phyloP scores from a whole-genome alignment of 2,113 vertebrate genomes.

The Oostethus manadensis region DNA sequence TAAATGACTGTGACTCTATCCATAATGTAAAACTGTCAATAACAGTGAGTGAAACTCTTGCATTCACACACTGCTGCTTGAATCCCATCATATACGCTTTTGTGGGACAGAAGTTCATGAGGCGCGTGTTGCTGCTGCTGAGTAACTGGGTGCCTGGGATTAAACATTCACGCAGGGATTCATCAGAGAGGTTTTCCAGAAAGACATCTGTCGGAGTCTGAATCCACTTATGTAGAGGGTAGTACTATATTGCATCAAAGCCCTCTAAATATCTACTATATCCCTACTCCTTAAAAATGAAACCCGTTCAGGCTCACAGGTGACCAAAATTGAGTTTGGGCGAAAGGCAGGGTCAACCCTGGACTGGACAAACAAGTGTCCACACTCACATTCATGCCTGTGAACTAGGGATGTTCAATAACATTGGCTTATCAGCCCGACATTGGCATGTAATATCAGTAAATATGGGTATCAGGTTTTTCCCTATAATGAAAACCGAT shows the following conservation, averaged over 20 bases:
- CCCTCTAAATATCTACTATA: background rate
- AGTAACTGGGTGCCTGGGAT: conserved; percentile 34
- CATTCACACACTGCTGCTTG: conserved; percentile 69
- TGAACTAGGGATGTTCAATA: too few species aligned
- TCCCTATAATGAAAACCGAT: too few species aligned
- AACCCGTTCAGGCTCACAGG: too few species aligned
- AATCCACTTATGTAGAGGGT: conserved; percentile 32
- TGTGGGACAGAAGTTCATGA: conserved; percentile 69
- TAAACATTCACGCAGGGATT: background rate
- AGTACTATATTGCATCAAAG: background rate
- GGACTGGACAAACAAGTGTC: too few species aligned
- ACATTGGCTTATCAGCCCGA: too few species aligned
- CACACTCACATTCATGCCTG: too few species aligned
- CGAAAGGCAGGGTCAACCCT: too few species aligned
- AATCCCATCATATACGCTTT: conserved; percentile 76
- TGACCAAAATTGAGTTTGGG: too few species aligned
- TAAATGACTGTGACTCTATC: background rate
- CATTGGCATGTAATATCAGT: too few species aligned
- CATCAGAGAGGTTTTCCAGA: conserved; percentile 26
- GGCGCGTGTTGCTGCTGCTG: conserved; percentile 34
- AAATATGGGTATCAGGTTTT: too few species aligned
- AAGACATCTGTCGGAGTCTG: conserved; percentile 48
- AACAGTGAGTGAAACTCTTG: conserved; percentile 55
- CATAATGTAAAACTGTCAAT: background rate
- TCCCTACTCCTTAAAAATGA: background rate